phyloP scores from a whole-genome alignment of 2,113 vertebrate genomes.

The Leptobrachium leishanense region DNA sequence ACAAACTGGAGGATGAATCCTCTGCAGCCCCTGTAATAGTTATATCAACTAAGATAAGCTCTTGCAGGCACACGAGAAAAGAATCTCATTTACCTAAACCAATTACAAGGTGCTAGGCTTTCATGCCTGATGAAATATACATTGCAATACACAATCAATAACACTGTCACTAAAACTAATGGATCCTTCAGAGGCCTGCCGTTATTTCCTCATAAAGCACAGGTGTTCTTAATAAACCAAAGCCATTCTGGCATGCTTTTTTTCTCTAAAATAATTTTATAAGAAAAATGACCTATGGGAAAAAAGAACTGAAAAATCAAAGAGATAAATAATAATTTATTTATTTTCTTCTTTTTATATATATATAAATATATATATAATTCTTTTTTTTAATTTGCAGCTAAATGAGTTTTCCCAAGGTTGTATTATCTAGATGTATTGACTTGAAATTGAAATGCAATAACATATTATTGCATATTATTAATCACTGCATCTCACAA shows the following conservation, averaged over 20 bases:
- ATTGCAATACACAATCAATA: conserved; percentile 47
- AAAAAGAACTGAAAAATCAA: conserved; percentile 22
- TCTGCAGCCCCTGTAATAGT: conserved; percentile 22
- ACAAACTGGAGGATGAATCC: conserved; percentile 28
- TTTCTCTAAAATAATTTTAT: conserved; percentile 38
- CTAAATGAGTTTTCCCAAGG: conserved; percentile 10
- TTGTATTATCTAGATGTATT: background rate
- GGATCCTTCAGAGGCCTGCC: conserved; percentile 43
- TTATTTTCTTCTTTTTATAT: no score
- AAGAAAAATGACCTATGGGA: conserved; percentile 29
- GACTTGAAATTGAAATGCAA: background rate
- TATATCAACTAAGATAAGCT: conserved; percentile 44
- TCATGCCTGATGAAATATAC: conserved; percentile 47
- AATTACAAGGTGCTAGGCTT: conserved; percentile 48
- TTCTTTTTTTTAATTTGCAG: no score
- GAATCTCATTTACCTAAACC: conserved; percentile 49
- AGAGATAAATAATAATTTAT: conserved; percentile 36
- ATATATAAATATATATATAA: no score
- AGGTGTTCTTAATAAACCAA: conserved; percentile 45
- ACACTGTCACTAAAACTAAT: conserved; percentile 47
- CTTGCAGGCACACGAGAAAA: conserved; percentile 35
- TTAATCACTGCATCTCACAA: background rate
- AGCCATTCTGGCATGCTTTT: conserved; percentile 17
- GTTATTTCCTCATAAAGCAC: conserved; percentile 50
- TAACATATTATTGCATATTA: background rate